These are phyloP conservation scores for Urocitellus parryii DNA, from an alignment of 2,113 vertebrate species.

Conservation along the genomic window DNA sequence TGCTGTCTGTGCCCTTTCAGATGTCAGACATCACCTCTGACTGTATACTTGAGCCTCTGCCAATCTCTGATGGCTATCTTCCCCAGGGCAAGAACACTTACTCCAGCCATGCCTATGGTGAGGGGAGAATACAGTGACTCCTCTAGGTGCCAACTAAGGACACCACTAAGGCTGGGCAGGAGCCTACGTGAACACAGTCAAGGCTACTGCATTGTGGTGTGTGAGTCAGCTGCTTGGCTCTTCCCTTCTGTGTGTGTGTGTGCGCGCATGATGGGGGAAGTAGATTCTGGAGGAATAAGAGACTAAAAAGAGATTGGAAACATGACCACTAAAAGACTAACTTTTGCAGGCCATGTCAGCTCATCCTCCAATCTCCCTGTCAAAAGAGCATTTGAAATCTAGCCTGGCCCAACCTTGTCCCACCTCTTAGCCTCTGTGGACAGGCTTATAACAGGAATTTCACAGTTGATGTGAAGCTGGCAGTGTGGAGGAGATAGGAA, in stretches of 20 bases:
- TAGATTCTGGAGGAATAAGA: constrained; percentile 55
- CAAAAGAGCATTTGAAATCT: constrained; percentile 60
- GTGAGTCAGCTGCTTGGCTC: constrained; percentile 68
- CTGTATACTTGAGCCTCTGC: constrained; percentile 23
- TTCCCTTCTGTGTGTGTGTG: background rate
- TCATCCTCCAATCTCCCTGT: background rate
- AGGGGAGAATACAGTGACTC: background rate
- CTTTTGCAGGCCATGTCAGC: constrained; percentile 47
- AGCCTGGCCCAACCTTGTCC: background rate
- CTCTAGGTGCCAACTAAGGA: constrained; percentile 50
- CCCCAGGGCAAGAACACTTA: background rate
- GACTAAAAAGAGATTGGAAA: constrained; percentile 63
- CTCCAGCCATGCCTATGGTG: background rate
- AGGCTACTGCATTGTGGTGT: constrained; percentile 12
- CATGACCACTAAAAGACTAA: constrained; percentile 52
- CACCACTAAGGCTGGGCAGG: background rate
- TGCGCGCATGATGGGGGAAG: background rate
- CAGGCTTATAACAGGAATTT: constrained; percentile 46
- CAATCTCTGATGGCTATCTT: background rate
- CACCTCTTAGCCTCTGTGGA: constrained; percentile 32
- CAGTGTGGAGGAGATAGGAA: background rate
- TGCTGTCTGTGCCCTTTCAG: background rate
- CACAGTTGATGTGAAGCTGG: constrained; percentile 3
- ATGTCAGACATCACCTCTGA: background rate
- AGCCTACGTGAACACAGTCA: constrained; percentile 68